phyloP scores from a whole-genome alignment of 2,797 vertebrate genomes.

The Rhyacichthys aspro region DNA sequence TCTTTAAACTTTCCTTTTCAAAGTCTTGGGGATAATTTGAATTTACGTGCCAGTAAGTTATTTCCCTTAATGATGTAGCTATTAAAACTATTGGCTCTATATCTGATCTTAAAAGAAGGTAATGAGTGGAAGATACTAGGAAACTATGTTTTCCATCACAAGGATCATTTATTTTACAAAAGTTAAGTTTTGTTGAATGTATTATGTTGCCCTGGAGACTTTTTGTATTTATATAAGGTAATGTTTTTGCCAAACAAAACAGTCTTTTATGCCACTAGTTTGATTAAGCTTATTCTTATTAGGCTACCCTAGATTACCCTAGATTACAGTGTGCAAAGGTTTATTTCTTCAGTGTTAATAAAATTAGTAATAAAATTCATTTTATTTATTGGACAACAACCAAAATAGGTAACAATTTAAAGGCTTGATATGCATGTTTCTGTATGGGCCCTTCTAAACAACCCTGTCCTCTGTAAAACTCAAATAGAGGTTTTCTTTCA shows the following conservation, averaged over 20 bases:
- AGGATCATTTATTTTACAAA: slow-evolving; percentile 47
- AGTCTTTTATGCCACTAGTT: slow-evolving; percentile 15
- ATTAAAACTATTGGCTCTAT: slow-evolving; percentile 53
- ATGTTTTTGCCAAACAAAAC: slow-evolving; percentile 11
- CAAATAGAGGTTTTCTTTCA: too few species aligned
- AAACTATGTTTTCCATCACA: slow-evolving; percentile 46
- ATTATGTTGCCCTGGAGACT: slow-evolving; percentile 56
- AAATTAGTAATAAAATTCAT: too few species aligned
- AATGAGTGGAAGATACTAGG: slow-evolving; percentile 44
- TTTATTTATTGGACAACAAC: too few species aligned
- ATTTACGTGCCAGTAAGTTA: slow-evolving; percentile 52
- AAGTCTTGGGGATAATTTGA: slow-evolving; percentile 48
- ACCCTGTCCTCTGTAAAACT: too few species aligned
- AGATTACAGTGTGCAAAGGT: too few species aligned
- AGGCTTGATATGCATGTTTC: too few species aligned
- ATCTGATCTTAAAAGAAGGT: slow-evolving; percentile 52
- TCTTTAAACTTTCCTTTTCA: slow-evolving; percentile 46
- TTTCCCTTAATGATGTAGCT: slow-evolving; percentile 55
- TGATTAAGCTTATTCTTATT: too few species aligned
- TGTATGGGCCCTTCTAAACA: too few species aligned
- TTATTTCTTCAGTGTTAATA: too few species aligned
- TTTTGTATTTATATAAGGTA: slow-evolving; percentile 33
- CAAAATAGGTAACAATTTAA: too few species aligned
- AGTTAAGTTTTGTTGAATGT: slow-evolving; percentile 36
- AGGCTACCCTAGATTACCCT: too few species aligned